Percentiles rank a stretch among this genome's conserved stretches.
These are phyloP conservation scores for Tragulus kanchil DNA, from an alignment of 2,113 vertebrate species.

Conservation along the genomic window DNA sequence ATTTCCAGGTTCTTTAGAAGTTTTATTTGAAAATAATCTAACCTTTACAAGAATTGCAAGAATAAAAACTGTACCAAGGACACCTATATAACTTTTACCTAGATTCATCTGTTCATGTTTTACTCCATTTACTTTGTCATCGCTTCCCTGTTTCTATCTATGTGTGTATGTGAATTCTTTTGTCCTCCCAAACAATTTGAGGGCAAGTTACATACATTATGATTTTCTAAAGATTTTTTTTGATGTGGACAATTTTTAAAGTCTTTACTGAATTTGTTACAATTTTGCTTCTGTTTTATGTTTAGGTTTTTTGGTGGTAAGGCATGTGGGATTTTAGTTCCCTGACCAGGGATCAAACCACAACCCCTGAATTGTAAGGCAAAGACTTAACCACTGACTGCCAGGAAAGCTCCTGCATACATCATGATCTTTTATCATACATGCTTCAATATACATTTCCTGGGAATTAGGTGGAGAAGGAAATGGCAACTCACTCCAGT, in stretches of 20 bases:
- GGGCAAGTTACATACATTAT: background rate
- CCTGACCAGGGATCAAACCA: too few relatives aligned
- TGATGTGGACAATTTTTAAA: too few relatives aligned
- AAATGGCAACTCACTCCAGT: too few relatives aligned
- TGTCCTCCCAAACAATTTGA: background rate
- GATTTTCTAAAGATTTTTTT: too few relatives aligned
- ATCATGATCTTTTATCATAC: background rate
- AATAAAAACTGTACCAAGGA: background rate
- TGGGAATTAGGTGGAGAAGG: too few relatives aligned
- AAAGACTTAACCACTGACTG: too few relatives aligned
- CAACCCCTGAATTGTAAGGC: too few relatives aligned
- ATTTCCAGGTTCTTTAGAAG: background rate
- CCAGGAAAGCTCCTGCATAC: background rate
- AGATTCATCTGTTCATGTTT: background rate
- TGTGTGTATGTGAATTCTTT: background rate
- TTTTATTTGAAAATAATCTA: slow-evolving; percentile 18
- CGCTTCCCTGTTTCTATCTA: background rate
- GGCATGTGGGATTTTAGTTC: too few relatives aligned
- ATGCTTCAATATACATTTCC: background rate
- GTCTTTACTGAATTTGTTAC: too few relatives aligned
- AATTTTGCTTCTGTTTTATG: too few relatives aligned
- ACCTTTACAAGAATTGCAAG: background rate
- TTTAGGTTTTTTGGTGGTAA: too few relatives aligned
- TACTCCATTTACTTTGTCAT: background rate
- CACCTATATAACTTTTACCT: background rate